Percentiles rank a stretch among this genome's conserved stretches.
phyloP scores from a whole-genome alignment of 2,113 vertebrate species.

The Cheilinus undulatus region DNA sequence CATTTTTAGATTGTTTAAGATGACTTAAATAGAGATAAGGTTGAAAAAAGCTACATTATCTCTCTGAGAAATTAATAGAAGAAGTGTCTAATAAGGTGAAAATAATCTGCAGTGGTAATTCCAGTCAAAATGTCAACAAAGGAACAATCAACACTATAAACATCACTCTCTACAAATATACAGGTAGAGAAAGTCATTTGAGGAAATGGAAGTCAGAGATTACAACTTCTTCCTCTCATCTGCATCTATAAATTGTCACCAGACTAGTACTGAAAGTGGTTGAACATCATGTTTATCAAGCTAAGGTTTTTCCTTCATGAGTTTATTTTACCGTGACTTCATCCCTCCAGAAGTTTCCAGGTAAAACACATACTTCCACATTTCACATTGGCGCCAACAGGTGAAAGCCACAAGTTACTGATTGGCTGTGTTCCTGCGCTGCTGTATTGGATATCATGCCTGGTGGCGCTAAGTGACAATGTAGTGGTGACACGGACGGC shows the following conservation, averaged over 20 bases:
- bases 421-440: slow-evolving; percentile 53
- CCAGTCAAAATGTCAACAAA: neutral
- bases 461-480: slow-evolving; percentile 70
- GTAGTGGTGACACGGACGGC: slow-evolving; percentile 74
- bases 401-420: slow-evolving; percentile 66
- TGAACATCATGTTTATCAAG: neutral
- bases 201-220: slow-evolving; percentile 29
- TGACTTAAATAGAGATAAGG: neutral
- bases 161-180: neutral
- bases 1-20: neutral
- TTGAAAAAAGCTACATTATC: neutral
- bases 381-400: slow-evolving; percentile 63
- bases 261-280: neutral
- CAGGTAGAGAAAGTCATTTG: neutral
- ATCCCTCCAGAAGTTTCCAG: slow-evolving; percentile 34
- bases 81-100: neutral
- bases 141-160: neutral
- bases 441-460: slow-evolving; percentile 68
- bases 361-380: slow-evolving; percentile 32
- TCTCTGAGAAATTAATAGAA: neutral
- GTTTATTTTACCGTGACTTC: slow-evolving; percentile 36
- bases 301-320: neutral
- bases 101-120: neutral
- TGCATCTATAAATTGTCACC: slow-evolving; percentile 11
- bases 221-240: slow-evolving; percentile 7